Evolutionary conservation across 2,113 vertebrate species (phyloP).

Genomic region (Recurvirostra avosetta): DNA sequence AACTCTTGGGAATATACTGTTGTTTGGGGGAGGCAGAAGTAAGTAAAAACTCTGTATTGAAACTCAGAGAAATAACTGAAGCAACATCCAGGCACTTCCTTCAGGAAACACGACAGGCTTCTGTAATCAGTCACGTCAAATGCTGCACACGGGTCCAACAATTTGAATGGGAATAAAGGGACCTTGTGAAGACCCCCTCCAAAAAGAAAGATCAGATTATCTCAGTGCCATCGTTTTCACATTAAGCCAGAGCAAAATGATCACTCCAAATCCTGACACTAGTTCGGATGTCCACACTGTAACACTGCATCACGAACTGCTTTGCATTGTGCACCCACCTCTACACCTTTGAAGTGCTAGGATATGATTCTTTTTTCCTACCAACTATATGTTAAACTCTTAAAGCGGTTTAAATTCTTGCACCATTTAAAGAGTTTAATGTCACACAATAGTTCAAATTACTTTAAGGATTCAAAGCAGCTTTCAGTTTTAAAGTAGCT

Average conservation of each 20-base stretch:
- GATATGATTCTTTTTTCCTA: neutral
- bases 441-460: neutral
- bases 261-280: neutral
- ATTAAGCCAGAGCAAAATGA: neutral
- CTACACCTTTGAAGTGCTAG: neutral
- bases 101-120: rapidly evolving
- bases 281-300: neutral
- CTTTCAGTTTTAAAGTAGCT: neutral
- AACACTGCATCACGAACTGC: neutral
- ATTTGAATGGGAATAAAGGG: neutral
- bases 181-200: rapidly evolving
- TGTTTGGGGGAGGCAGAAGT: neutral
- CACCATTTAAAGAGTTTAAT: neutral
- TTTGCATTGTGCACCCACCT: neutral
- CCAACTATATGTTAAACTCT: neutral
- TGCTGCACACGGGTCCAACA: neutral
- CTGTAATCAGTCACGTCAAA: neutral
- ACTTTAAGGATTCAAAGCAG: neutral
- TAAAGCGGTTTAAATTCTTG: neutral
- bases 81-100: neutral
- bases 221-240: neutral
- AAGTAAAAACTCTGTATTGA: neutral
- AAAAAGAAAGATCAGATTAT: neutral
- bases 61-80: neutral
- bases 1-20: neutral